Base-by-base conservation (phyloP, 23 tunicate species). In the Pegea sp. region DNA sequence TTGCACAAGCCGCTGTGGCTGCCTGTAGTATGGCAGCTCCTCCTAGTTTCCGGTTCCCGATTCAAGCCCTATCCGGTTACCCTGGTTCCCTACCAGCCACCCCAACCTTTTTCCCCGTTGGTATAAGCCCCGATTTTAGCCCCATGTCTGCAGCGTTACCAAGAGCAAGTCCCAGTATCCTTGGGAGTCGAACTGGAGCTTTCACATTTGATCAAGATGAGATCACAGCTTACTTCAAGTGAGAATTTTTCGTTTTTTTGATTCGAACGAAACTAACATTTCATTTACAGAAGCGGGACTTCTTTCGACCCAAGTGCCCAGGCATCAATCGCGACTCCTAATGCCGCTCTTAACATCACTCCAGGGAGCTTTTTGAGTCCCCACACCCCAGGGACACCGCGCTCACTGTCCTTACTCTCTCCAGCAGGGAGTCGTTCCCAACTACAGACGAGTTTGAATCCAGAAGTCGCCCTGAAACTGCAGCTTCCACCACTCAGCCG, bases 1-100 rank as follows among this genome's bases (percentile, higher is more conserved):
- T 26, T 30, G 27, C 42, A 22, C 31, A 21, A 25, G 46, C 44
- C 30, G 53, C 62, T 16, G 60, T 31, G 16, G 28, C 34, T 13
- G 60, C 53, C 34, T 56, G 64, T 23, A n/a, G n/a, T n/a, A n/a
- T n/a, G n/a, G 28, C 63, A n/a, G 61, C 76, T 25, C 76, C 68
- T 24, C 63, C 64, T 48, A 62, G 50, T 24, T 72, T 78, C 48
- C 73, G 86, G n/a, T 33, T 73, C 61, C 95, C 95, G 2, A 18
- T 73, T 44, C 58, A 16, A 8, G 11, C 46, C 46, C 11, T 16
- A 38, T 38, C 77, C 31, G 67, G 69, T 22, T 91, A 91, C 59
- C 91, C 98, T 18, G 81, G 81, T 13, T 91, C 99, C 18, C 54
- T 91, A 34, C 99, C 99, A 23, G 73, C 99, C 56, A 91, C 99